Percentiles rank a stretch among this genome's conserved stretches.
phyloP scores from a whole-genome alignment of 2,888 invertebrate species.

The Malthinus flaveolus region DNA sequence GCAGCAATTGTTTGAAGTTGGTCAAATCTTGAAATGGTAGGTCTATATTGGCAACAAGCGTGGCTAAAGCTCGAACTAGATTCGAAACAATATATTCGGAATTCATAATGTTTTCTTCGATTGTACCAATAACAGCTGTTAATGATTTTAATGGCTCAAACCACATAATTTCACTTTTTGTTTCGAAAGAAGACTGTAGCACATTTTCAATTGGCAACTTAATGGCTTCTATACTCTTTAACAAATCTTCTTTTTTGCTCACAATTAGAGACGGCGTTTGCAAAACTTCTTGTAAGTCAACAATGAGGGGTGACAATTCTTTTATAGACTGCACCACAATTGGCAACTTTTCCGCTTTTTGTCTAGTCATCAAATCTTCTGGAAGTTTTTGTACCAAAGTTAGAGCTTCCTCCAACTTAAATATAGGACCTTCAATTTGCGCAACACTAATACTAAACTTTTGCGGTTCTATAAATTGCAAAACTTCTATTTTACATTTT shows the following conservation, averaged over 20 bases:
- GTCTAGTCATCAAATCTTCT: not conserved
- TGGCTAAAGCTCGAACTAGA: too few relatives aligned
- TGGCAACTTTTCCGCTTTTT: not conserved
- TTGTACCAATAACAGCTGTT: not conserved
- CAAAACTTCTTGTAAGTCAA: not conserved
- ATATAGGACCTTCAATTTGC: not conserved
- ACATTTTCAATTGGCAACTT: conserved; percentile 9
- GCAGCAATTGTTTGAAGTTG: too few relatives aligned
- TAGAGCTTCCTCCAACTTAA: not conserved
- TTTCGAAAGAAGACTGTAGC: not conserved
- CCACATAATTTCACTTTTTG: conserved; percentile 4
- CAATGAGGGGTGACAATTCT: not conserved
- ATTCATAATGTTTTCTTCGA: not conserved
- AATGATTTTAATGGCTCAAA: conserved; percentile 10
- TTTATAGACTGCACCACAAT: not conserved
- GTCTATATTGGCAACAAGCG: too few relatives aligned
- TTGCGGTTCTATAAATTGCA: conserved; percentile 1
- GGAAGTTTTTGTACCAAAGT: not conserved
- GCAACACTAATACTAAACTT: not conserved
- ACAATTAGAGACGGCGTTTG: not conserved
- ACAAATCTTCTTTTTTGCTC: not conserved
- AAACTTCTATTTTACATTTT: conserved; percentile 2
- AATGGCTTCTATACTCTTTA: not conserved
- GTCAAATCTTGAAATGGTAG: too few relatives aligned
- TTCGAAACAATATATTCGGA: too few relatives aligned